Conservation (phyloP, 1,140 invertebrate species). For the Atta texana region DNA sequence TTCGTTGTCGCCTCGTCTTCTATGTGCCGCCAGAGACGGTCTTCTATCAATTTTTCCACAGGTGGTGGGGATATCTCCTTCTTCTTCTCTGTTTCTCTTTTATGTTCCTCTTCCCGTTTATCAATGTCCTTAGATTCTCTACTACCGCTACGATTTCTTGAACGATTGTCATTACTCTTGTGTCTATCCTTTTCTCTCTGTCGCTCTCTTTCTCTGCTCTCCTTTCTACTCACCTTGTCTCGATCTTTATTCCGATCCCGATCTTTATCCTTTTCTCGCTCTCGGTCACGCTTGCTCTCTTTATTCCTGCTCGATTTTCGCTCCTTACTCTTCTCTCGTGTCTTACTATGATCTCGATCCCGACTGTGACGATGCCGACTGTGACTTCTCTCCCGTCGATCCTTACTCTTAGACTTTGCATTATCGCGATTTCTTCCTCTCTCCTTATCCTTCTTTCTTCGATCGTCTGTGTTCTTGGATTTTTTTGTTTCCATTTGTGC, state of each 20-base stretch:
- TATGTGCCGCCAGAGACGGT: conserved; percentile 84
- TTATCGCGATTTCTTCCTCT: conserved; percentile 74
- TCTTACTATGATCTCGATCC: conserved; percentile 77
- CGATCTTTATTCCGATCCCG: conserved; percentile 76
- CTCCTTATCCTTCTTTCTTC: conserved; percentile 74
- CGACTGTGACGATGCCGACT: conserved; percentile 79
- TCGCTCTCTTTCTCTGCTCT: conserved; percentile 67
- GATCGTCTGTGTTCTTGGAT: conserved; percentile 57
- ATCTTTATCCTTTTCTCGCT: conserved; percentile 80
- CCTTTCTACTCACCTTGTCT: conserved; percentile 76
- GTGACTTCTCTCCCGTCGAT: conserved; percentile 74
- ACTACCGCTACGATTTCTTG: conserved; percentile 63
- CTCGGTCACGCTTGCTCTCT: conserved; percentile 79
- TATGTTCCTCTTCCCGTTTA: conserved; percentile 75
- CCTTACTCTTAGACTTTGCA: conserved; percentile 36
- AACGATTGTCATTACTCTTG: conserved; percentile 66
- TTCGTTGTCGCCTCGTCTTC: conserved; percentile 84
- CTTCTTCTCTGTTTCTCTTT: conserved; percentile 76
- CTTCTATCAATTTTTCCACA: conserved; percentile 81
- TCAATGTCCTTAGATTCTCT: conserved; percentile 74
- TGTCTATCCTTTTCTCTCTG: conserved; percentile 78
- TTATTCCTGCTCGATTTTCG: conserved; percentile 78
- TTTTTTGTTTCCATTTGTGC: conserved; percentile 59
- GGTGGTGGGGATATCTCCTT: conserved; percentile 69
- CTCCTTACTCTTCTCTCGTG: conserved; percentile 80